Conservation (phyloP, 2,113 vertebrate genomes). For the Nibea albiflora region DNA sequence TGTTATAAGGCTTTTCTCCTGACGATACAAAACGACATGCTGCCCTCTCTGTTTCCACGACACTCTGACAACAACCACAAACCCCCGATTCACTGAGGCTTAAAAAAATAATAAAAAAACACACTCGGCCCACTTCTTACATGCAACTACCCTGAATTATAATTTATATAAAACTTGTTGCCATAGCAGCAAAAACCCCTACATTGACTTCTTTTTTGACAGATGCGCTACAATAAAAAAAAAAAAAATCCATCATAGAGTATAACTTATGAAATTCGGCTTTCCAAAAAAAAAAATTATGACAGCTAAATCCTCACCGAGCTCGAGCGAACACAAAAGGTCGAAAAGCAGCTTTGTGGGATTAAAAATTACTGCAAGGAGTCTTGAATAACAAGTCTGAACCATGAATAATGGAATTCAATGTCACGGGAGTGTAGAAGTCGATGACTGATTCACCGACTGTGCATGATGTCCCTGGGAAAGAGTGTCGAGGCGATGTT, state of each 20-base stretch:
- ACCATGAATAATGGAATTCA: conserved; percentile 43
- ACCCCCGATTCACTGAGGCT: conserved; percentile 16
- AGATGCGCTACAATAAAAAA: conserved; percentile 43
- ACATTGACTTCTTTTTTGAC: conserved; percentile 45
- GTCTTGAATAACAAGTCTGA: conserved; percentile 60
- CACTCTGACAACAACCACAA: conserved; percentile 13
- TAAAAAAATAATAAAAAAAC: conserved; percentile 29
- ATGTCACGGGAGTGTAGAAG: conserved; percentile 33
- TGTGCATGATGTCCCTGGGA: conserved; percentile 29
- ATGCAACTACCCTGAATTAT: conserved; percentile 50
- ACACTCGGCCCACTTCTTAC: conserved; percentile 35
- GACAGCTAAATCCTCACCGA: conserved; percentile 44
- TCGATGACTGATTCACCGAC: conserved; percentile 55
- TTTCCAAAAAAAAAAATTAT: conserved; percentile 27
- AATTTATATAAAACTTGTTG: conserved; percentile 72
- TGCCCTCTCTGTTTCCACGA: conserved; percentile 33
- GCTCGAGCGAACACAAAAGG: conserved; percentile 45
- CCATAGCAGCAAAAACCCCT: conserved; percentile 70
- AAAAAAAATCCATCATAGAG: conserved; percentile 52
- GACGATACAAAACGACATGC: conserved; percentile 53
- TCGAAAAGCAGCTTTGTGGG: conserved; percentile 55
- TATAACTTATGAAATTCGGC: conserved; percentile 46
- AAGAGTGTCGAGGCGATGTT: not conserved
- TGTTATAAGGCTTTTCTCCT: conserved; percentile 49
- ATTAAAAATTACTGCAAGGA: conserved; percentile 62